phyloP scores from a whole-genome alignment of 1,140 invertebrate species.

The Drosophila nebulosa region DNA sequence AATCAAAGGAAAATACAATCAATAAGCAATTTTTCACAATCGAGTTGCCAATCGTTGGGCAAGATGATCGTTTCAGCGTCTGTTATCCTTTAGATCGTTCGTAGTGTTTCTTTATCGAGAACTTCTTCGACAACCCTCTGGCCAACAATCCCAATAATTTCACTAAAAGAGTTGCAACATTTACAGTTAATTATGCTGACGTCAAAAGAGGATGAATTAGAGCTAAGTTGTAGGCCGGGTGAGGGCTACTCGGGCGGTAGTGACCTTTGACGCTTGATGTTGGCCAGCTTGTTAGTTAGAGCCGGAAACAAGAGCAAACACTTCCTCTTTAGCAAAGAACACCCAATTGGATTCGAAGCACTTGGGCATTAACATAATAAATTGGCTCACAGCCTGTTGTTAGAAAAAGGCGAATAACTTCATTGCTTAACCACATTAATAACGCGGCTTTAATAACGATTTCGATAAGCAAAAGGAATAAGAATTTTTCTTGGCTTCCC shows the following conservation, averaged over 20 bases:
- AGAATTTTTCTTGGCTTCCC: not conserved
- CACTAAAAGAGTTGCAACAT: slow-evolving; percentile 50
- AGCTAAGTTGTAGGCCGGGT: not conserved
- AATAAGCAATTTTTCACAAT: not conserved
- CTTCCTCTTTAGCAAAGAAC: slow-evolving; percentile 25
- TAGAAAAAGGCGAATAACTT: slow-evolving; percentile 43
- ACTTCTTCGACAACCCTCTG: not conserved
- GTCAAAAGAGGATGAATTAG: slow-evolving; percentile 30
- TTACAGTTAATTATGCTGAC: slow-evolving; percentile 69
- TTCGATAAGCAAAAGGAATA: not conserved
- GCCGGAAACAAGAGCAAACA: slow-evolving; percentile 30
- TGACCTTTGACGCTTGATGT: slow-evolving; percentile 5
- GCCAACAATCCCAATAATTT: not conserved
- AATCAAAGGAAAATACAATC: not conserved
- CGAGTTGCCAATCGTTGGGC: too few species aligned
- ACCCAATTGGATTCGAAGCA: slow-evolving; percentile 3
- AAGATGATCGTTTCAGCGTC: too few species aligned
- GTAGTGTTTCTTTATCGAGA: not conserved
- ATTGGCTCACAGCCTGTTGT: slow-evolving; percentile 31
- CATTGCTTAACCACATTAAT: slow-evolving; percentile 65
- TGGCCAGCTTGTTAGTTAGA: slow-evolving; percentile 9
- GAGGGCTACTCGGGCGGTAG: slow-evolving; percentile 18
- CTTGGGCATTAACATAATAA: slow-evolving; percentile 60
- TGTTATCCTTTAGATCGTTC: too few species aligned
- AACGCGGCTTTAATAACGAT: slow-evolving; percentile 45